Percentiles rank a stretch among this genome's conserved stretches.
These are phyloP conservation scores for Amazona vittata DNA, from an alignment of 2,113 vertebrate genomes.

Conservation along the genomic window DNA sequence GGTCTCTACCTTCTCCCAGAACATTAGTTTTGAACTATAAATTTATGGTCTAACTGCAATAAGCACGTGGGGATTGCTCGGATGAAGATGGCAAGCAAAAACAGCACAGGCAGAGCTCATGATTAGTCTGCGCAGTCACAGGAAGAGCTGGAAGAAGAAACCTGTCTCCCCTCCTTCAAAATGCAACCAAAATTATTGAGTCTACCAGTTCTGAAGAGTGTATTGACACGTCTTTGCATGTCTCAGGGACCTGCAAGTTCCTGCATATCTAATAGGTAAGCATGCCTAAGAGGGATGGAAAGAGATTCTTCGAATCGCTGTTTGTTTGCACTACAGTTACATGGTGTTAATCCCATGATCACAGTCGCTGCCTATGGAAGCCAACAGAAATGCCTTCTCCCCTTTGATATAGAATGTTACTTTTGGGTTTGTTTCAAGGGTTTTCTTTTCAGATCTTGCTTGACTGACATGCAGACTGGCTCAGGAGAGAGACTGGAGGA, in stretches of 20 bases:
- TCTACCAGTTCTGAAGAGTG: neutral
- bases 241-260: neutral
- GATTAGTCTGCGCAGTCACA: neutral
- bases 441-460: neutral
- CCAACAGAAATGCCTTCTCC: neutral
- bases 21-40: neutral
- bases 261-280: neutral
- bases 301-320: neutral
- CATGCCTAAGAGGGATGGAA: neutral
- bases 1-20: neutral
- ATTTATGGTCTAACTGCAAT: neutral
- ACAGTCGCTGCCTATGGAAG: neutral
- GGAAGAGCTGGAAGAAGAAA: neutral
- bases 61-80: neutral
- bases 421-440: neutral
- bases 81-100: neutral
- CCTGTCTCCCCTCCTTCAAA: neutral
- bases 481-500: neutral
- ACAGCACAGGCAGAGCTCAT: neutral
- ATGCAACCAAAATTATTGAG: neutral
- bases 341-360: accelerated
- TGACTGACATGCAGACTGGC: neutral
- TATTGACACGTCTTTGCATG: neutral
- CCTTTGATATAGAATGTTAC: neutral
- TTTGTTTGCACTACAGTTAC: neutral